phyloP scores from a whole-genome alignment of 92 coral and sea anemone genomes.

The Siderastrea siderea region DNA sequence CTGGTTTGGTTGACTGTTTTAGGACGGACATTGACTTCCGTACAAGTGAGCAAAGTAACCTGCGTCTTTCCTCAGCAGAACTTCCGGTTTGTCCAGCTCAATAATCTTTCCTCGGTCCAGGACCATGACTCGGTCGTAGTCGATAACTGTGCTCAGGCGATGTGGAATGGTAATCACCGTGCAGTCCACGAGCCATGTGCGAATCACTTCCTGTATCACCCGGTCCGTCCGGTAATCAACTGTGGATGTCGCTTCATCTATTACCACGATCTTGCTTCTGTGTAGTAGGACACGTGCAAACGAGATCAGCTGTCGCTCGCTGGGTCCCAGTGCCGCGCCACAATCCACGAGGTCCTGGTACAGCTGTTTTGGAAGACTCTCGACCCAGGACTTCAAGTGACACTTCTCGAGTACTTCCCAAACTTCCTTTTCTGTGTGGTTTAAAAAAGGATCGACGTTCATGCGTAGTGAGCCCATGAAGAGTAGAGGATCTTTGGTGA shows the following conservation, averaged over 20 bases:
- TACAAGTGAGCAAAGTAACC: constrained; percentile 89
- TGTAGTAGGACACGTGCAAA: constrained; percentile 81
- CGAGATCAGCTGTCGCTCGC: constrained; percentile 80
- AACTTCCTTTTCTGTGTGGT: constrained; percentile 77
- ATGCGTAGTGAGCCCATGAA: constrained; percentile 82
- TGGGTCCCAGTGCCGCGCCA: constrained; percentile 57
- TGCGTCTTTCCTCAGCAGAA: constrained; percentile 69
- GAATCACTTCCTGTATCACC: constrained; percentile 85
- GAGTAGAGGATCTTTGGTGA: constrained; percentile 79
- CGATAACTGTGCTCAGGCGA: constrained; percentile 85
- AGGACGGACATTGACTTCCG: constrained; percentile 76
- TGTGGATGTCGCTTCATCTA: constrained; percentile 86
- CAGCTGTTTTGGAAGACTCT: constrained; percentile 83
- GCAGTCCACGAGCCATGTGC: constrained; percentile 75
- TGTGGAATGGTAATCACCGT: constrained; percentile 82
- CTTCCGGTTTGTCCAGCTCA: constrained; percentile 89
- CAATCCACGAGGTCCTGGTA: constrained; percentile 87
- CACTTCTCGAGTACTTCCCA: constrained; percentile 88
- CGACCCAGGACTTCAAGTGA: constrained; percentile 82
- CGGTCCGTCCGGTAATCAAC: constrained; percentile 95
- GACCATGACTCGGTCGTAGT: constrained; percentile 90
- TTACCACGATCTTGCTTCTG: constrained; percentile 78
- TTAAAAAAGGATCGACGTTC: constrained; percentile 83
- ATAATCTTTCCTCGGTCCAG: constrained; percentile 85
- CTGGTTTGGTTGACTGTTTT: neutral